phyloP scores from a whole-genome alignment of 2,797 vertebrate species.

The Neostethus bicornis region DNA sequence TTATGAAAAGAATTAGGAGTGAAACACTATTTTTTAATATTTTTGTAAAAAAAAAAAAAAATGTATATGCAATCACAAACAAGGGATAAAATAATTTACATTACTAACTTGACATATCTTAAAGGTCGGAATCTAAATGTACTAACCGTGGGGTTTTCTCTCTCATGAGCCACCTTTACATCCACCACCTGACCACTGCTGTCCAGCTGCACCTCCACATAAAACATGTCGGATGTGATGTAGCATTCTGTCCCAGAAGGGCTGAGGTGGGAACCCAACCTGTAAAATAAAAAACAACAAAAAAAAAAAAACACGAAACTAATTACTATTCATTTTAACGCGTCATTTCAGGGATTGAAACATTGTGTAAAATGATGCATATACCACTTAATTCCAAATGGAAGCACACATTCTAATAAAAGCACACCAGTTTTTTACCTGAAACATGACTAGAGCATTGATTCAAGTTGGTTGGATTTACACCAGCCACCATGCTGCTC shows the following conservation, averaged over 20 bases:
- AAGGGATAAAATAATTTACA: neutral
- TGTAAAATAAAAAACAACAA: constrained; percentile 40
- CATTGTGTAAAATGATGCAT: neutral
- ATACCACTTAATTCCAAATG: no score
- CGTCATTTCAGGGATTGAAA: neutral
- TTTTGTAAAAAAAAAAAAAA: neutral
- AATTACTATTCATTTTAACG: neutral
- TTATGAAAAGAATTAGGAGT: neutral
- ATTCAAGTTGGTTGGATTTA: no score
- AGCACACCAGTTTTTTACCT: no score
- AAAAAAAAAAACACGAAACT: neutral
- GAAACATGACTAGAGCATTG: no score
- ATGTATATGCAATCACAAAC: neutral
- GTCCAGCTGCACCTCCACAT: constrained; percentile 96
- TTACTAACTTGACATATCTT: neutral
- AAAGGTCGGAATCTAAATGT: neutral
- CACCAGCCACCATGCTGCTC: no score
- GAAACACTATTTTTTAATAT: no score
- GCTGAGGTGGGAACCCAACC: constrained; percentile 93
- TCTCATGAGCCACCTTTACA: constrained; percentile 98
- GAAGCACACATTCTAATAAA: no score
- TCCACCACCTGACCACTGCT: constrained; percentile 90
- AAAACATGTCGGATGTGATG: constrained; percentile 99
- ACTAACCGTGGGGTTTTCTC: constrained; percentile 96
- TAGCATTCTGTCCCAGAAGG: constrained; percentile 96